Evolutionary conservation across 2,113 vertebrate species (phyloP).

Genomic region (Lepus americanus): DNA sequence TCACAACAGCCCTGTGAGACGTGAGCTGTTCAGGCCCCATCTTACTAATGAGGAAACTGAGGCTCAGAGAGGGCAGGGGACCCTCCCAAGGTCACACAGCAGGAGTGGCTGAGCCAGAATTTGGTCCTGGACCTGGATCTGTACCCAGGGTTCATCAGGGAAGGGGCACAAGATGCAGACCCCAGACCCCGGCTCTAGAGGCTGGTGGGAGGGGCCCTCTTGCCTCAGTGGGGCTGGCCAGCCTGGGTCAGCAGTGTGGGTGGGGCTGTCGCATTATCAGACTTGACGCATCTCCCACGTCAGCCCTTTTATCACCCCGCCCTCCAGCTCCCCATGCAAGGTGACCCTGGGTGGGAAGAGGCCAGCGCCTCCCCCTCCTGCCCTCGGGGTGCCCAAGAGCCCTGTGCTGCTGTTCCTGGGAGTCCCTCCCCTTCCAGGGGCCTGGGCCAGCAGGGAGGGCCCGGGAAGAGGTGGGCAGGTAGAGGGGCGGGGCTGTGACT

Average conservation of each 20-base stretch:
- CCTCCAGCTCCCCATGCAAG: slow-evolving; percentile 74
- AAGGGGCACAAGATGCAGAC: background rate
- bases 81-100: slow-evolving; percentile 5
- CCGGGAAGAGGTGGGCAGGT: background rate
- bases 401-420: background rate
- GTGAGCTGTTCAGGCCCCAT: background rate
- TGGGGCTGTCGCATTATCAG: slow-evolving; percentile 51
- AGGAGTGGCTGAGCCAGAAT: background rate
- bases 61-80: slow-evolving; percentile 2
- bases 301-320: slow-evolving; percentile 81
- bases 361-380: slow-evolving; percentile 57
- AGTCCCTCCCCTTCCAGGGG: background rate
- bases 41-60: slow-evolving; percentile 30
- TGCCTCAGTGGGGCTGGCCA: slow-evolving; percentile 56
- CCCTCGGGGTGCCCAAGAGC: background rate
- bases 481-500: background rate
- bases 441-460: background rate
- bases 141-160: background rate
- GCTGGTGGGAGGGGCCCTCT: background rate
- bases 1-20: background rate
- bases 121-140: background rate
- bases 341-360: slow-evolving; percentile 77
- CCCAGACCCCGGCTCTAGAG: background rate
- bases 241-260: slow-evolving; percentile 50
- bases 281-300: slow-evolving; percentile 81